Base-by-base conservation (phyloP, 2,113 vertebrate species). In the Mesocricetus auratus region DNA sequence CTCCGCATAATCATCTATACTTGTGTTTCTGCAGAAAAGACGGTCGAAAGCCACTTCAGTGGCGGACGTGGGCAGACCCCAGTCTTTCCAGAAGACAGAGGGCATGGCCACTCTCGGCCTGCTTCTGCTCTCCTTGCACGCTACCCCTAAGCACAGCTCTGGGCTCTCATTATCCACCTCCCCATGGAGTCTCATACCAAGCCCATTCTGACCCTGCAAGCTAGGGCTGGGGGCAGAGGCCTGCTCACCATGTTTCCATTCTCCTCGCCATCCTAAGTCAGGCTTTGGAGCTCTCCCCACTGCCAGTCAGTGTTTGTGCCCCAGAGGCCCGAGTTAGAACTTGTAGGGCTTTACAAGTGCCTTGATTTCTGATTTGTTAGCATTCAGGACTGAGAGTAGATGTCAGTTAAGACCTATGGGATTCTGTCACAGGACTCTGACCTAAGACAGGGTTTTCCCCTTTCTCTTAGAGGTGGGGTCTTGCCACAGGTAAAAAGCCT, bases 221-320 rank as follows among this genome's bases (percentile, higher is more conserved):
- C 3, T 11, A 47, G 9, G 24, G 45, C 39, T 39, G 5, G 19
- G 5, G 33, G 45, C 50, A n/a, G 13, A 53, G 22, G 36, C 4
- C 21, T 17, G 6, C 15, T 71, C 29, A 36, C 11, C 10, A 15
- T 24, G 39, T 21, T 39, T 36, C 8, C 2, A 47, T 39, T 13
- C 45, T 16, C 64, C 45, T 12, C 0, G 5, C 22, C 8, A 3
- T 0, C 11, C 12, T 1, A 12, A 62, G 12, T 11, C 39, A 6
- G 7, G 36, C 58, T 45, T 19, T 15, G 79, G 53, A 42, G 11
- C n/a, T 53, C 16, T 64, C 86, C 74, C 79, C 42, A n/a, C 31
- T 82, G 77, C 58, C 58, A 31, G 8, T 12, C 69, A 26, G 47
- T 26, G 22, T 36, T 10, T 31, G 39, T 31, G 88, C 13, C 86